Evolutionary conservation across 2,113 vertebrate genomes (phyloP).

Genomic region (Sciurus niger): DNA sequence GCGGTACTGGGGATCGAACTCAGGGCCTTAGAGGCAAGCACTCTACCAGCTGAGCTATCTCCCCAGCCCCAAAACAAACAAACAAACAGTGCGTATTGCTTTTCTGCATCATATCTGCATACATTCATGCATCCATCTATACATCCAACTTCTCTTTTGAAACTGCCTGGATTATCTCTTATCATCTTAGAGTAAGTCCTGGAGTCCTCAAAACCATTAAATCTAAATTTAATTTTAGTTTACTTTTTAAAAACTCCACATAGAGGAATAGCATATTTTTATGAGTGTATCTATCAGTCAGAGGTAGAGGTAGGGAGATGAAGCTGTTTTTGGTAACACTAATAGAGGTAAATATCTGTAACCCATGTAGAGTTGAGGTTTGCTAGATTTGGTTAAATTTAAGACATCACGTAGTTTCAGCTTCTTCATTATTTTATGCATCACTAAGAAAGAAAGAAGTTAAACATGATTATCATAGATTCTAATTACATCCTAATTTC

Average conservation of each 20-base stretch:
- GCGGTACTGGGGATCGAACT: too few relatives aligned
- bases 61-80: too few relatives aligned
- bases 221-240: not conserved
- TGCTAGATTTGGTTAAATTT: not conserved
- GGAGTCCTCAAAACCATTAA: not conserved
- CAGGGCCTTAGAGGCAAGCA: too few relatives aligned
- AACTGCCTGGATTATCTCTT: not conserved
- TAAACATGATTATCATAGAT: not conserved
- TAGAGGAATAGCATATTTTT: not conserved
- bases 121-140: accelerated
- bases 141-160: not conserved
- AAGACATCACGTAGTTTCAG: not conserved
- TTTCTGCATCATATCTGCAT: accelerated
- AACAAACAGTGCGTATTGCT: not conserved
- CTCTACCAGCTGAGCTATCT: too few relatives aligned
- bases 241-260: not conserved
- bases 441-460: not conserved
- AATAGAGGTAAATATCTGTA: not conserved
- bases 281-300: not conserved
- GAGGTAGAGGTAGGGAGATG: not conserved
- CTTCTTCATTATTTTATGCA: not conserved
- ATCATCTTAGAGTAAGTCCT: not conserved
- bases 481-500: not conserved
- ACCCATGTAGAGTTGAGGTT: not conserved
- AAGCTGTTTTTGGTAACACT: not conserved